A percentile compares a stretch with the other conserved stretches of the same genome.
These are phyloP conservation scores for Sarcophaga caerulescens DNA, from an alignment of 2,888 invertebrate genomes.

Conservation along the genomic window DNA sequence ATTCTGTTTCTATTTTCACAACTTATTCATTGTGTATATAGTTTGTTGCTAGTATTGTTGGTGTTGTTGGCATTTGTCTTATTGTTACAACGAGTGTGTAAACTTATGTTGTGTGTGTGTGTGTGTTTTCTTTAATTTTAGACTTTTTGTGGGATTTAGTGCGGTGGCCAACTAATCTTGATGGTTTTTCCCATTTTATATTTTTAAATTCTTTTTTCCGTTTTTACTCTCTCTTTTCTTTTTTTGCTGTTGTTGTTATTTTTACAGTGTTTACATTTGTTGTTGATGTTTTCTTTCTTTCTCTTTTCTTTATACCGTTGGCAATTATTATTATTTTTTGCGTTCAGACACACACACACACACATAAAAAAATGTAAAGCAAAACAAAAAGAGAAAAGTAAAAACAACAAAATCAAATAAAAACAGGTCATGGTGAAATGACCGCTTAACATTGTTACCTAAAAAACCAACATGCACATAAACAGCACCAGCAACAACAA, in stretches of 20 bases:
- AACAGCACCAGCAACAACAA: background rate
- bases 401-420: slow-evolving; percentile 52
- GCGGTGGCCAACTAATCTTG: slow-evolving; percentile 59
- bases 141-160: slow-evolving; percentile 48
- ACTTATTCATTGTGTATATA: slow-evolving; percentile 23
- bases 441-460: slow-evolving; percentile 69
- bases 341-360: slow-evolving; percentile 22
- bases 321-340: slow-evolving; percentile 51
- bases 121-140: slow-evolving; percentile 23
- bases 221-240: slow-evolving; percentile 16
- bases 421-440: slow-evolving; percentile 69
- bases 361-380: background rate
- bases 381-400: slow-evolving; percentile 5
- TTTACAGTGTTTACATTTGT: slow-evolving; percentile 21
- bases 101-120: background rate
- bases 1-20: slow-evolving; percentile 47
- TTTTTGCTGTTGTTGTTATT: slow-evolving; percentile 30
- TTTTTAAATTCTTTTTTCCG: background rate
- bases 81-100: slow-evolving; percentile 39
- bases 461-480: slow-evolving; percentile 36
- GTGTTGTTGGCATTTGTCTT: slow-evolving; percentile 29
- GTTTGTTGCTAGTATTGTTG: slow-evolving; percentile 22
- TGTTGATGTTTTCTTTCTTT: slow-evolving; percentile 20
- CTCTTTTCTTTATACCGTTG: slow-evolving; percentile 42
- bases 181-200: slow-evolving; percentile 60